phyloP scores from a whole-genome alignment of 2,888 invertebrate species.

The Disparrhopalites patrizii region DNA sequence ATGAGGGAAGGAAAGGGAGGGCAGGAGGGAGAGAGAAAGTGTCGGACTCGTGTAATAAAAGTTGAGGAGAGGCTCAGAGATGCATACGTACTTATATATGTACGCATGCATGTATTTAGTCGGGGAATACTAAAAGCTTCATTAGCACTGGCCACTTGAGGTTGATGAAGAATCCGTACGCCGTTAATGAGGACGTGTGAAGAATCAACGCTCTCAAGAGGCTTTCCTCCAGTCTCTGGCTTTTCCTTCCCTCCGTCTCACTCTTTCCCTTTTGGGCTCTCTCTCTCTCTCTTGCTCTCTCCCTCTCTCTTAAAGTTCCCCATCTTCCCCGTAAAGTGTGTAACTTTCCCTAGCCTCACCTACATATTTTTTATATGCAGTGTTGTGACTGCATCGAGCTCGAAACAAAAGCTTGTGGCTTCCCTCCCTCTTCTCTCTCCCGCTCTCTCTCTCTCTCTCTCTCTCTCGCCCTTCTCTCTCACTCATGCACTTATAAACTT shows the following conservation, averaged over 20 bases:
- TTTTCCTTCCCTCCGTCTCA: constrained; percentile 3
- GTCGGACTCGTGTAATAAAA: too few relatives aligned
- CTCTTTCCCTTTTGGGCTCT: too few relatives aligned
- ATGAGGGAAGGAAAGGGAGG: background rate
- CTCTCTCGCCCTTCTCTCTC: constrained; percentile 2
- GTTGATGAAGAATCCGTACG: constrained; percentile 27
- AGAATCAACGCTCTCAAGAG: constrained; percentile 24
- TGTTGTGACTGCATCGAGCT: background rate
- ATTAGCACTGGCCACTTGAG: constrained; percentile 27
- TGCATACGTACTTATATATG: background rate
- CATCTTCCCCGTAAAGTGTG: background rate
- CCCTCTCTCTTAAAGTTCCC: background rate
- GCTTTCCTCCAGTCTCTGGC: constrained; percentile 13
- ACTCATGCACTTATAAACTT: background rate
- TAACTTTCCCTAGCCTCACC: background rate
- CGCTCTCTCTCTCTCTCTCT: constrained; percentile 12
- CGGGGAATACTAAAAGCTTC: constrained; percentile 17
- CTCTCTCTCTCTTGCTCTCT: too few relatives aligned
- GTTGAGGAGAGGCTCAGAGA: too few relatives aligned
- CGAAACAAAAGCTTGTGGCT: constrained; percentile 2
- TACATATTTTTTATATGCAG: background rate
- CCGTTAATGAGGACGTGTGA: constrained; percentile 27
- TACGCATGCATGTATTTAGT: background rate
- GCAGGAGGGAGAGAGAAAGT: too few relatives aligned
- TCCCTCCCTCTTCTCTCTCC: background rate